Evolutionary conservation across 2,888 invertebrate species (phyloP).

Genomic region (Xestia rhomboidea): DNA sequence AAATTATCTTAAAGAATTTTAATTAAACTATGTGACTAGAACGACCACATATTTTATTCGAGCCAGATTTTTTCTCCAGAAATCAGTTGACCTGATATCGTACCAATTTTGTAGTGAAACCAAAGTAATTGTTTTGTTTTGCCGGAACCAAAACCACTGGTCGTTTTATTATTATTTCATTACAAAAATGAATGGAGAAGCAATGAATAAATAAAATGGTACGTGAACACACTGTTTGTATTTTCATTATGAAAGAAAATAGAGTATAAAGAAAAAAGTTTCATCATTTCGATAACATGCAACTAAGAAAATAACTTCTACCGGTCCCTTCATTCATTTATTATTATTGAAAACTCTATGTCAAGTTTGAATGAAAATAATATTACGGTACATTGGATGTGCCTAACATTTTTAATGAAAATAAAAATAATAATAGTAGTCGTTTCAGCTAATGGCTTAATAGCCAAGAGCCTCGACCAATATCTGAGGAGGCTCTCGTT

Average conservation of each 20-base stretch:
- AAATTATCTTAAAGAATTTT: not conserved
- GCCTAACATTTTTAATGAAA: not conserved
- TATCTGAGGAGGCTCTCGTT: no score
- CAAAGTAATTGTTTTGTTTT: not conserved
- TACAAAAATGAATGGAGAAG: not conserved
- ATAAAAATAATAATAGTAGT: not conserved
- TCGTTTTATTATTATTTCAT: conserved; percentile 1
- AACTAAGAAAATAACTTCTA: not conserved
- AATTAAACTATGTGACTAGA: not conserved
- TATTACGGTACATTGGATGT: not conserved
- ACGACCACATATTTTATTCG: not conserved
- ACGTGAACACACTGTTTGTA: conserved; percentile 18
- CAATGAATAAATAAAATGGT: conserved; percentile 21
- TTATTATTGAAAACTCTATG: no score
- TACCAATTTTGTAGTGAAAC: not conserved
- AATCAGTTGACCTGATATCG: conserved; percentile 40
- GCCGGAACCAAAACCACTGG: not conserved
- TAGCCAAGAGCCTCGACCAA: not conserved
- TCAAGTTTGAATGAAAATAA: not conserved
- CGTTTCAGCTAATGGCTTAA: not conserved
- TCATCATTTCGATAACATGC: conserved; percentile 8
- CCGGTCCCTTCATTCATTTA: not conserved
- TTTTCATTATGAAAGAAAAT: conserved; percentile 25
- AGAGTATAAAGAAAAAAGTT: conserved; percentile 39
- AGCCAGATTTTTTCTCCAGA: not conserved